Base-by-base conservation (phyloP, 2,888 invertebrate genomes). In the Tipula unca region DNA sequence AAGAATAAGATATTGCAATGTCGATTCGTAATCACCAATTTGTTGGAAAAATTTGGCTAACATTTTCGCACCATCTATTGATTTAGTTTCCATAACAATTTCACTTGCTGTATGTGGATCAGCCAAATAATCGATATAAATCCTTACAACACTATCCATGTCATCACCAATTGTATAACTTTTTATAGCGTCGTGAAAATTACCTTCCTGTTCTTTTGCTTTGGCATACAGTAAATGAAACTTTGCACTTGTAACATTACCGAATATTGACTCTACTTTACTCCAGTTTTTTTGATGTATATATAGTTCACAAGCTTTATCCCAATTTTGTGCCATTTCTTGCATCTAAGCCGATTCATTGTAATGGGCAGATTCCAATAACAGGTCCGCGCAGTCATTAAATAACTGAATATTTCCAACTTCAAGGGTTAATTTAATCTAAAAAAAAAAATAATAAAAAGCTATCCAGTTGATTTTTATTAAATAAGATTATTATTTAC, bases 241-340 rank as follows among this genome's bases (percentile, higher is more conserved):
- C 91, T 97, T 98, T 4, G 96, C 96, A 0, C 98, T 97, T 39
- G 95, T 95, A 29, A 99, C 95, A 89, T 97, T 94, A 0, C 96
- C 94, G 82, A 99, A 91, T 32, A 99, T 92, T 87, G 97, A 95
- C 86, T 97, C 97, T 14, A 98, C 97, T 93, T 98, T 98, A 13
- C 93, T 93, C 99, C 99, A 99, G 89, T 98, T 98, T 90, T 99
- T 99, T 3, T 98, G 92, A 88, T 96, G 95, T 85, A 99, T 98
- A 89, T 98, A 99, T 6, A 97, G 93, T 0, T 95, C 94, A 0
- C 98, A 99, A 0, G 99, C 98, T 90, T 96, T 96, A 88, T 99
- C 99, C 86, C 94, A 96, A 89, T 95, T 95, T 36, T 95, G 95
- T 1, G 97, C 97, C 88, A 95, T 96, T 89, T 99, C 99, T 90